These are phyloP conservation scores for Oreochromis grahami DNA, from an alignment of 2,797 vertebrate species.

Conservation along the genomic window DNA sequence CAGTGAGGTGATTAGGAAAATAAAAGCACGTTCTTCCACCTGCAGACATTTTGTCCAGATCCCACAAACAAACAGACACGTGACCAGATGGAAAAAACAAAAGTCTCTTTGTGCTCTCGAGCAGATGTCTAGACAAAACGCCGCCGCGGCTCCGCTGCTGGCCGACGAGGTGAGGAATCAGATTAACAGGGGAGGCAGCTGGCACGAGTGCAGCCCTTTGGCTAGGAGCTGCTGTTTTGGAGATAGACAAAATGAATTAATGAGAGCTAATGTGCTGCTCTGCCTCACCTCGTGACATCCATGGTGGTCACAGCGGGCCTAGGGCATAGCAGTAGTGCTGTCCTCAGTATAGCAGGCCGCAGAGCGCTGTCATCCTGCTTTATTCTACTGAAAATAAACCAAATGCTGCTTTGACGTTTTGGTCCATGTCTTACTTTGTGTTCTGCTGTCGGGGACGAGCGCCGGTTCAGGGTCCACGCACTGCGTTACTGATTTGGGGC, in stretches of 20 bases:
- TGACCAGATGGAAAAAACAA: slow-evolving; percentile 1
- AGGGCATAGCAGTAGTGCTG: background rate
- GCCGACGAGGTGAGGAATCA: slow-evolving; percentile 56
- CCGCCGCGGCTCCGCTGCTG: slow-evolving; percentile 15
- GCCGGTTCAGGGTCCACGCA: background rate
- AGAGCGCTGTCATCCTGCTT: background rate
- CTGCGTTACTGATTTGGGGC: background rate
- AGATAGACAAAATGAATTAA: slow-evolving; percentile 52
- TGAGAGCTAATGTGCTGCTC: slow-evolving; percentile 45
- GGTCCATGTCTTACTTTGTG: background rate
- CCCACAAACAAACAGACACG: background rate
- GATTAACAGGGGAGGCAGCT: slow-evolving; percentile 65
- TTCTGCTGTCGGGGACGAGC: background rate
- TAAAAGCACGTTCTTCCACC: background rate
- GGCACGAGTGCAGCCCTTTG: slow-evolving; percentile 44
- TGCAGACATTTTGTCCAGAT: slow-evolving; percentile 1
- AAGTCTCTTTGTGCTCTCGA: slow-evolving; percentile 30
- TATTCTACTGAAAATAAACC: background rate
- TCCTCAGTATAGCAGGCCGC: background rate
- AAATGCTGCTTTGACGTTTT: background rate
- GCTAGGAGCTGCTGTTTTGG: slow-evolving; percentile 52
- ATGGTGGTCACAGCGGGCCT: background rate
- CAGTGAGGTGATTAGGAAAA: background rate
- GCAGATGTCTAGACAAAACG: slow-evolving; percentile 47
- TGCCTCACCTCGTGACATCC: slow-evolving; percentile 9